A percentile compares a stretch with the other conserved stretches of the same genome.
Conservation (phyloP, 2,113 vertebrate genomes). For the Bungarus multicinctus region DNA sequence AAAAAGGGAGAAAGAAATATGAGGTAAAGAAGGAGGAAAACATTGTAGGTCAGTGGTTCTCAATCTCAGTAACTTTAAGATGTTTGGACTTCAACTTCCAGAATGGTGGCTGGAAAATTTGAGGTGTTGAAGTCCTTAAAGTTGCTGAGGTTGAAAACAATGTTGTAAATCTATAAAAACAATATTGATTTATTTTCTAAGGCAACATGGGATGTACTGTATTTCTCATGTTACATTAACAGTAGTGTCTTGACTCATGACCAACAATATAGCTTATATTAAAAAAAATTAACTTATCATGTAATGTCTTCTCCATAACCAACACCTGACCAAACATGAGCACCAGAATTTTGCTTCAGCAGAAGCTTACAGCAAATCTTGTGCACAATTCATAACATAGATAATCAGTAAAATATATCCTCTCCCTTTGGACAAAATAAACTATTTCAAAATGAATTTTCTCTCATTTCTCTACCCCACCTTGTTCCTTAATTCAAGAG, state of each 20-base stretch:
- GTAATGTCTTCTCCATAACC: not conserved
- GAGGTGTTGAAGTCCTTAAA: not conserved
- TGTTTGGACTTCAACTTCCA: not conserved
- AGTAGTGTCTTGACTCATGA: not conserved
- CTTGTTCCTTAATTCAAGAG: slow-evolving; percentile 32
- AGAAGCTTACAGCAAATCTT: not conserved
- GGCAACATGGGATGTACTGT: not conserved
- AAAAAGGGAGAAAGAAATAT: not conserved
- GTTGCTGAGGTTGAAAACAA: not conserved
- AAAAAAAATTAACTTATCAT: not conserved
- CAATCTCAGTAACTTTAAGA: not conserved
- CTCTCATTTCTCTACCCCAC: slow-evolving; percentile 9
- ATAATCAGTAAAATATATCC: not conserved
- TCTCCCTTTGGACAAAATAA: not conserved
- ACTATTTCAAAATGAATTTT: slow-evolving; percentile 24
- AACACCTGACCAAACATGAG: not conserved
- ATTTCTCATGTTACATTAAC: not conserved
- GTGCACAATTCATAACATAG: not conserved
- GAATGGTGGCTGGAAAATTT: not conserved
- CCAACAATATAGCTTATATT: not conserved
- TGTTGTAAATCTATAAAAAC: not conserved
- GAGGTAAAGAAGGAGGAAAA: not conserved
- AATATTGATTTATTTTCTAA: not conserved
- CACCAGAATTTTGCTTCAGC: not conserved
- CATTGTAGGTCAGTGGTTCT: not conserved